Evolutionary conservation across 2,888 invertebrate species (phyloP), one percentile per base, ranked within the genome.

Genomic region (Dinocampus coccinellae): DNA sequence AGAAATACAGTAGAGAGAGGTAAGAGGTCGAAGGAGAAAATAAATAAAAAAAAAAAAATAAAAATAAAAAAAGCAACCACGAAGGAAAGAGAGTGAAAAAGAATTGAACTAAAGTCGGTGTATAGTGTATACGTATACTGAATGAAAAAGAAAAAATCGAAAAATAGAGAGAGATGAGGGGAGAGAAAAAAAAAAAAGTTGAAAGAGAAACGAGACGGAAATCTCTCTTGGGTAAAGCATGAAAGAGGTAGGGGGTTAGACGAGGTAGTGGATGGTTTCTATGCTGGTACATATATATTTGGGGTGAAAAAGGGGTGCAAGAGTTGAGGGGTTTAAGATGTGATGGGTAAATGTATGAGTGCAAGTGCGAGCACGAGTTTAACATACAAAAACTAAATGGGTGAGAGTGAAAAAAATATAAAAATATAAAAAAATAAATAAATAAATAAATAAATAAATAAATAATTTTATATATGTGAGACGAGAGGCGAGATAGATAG

Each of bases 161-260:
- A n/a, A n/a, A n/a, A n/a, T n/a, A n/a, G n/a, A n/a, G n/a, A n/a
- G n/a, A n/a, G n/a, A n/a, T n/a, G n/a, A 58, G 58, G 11, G 58
- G 7, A 29, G 29, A 20, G 9, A 33, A 26, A 36, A 72, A 57
- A 66, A 69, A 70, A 72, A 69, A 70, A 71, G 61, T 62, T 72
- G 61, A 53, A 60, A 75, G 70, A 65, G 72, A 70, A 70, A 73
- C 66, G 73, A 72, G 72, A 70, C 65, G 74, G 72, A 76, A 74
- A 74, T 71, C 73, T 75, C 73, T 73, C 73, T 72, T 69, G 75
- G 75, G 75, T 72, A 69, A 75, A 73, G 73, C 73, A 75, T 75
- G 73, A 70, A 75, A 73, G 69, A 62, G 65, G 70, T n/a, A n/a
- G n/a, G n/a, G n/a, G n/a, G n/a, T n/a, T n/a, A n/a, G n/a, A n/a